Evolutionary conservation across 2,797 vertebrate species (phyloP).

Genomic region (Sus cebifrons): DNA sequence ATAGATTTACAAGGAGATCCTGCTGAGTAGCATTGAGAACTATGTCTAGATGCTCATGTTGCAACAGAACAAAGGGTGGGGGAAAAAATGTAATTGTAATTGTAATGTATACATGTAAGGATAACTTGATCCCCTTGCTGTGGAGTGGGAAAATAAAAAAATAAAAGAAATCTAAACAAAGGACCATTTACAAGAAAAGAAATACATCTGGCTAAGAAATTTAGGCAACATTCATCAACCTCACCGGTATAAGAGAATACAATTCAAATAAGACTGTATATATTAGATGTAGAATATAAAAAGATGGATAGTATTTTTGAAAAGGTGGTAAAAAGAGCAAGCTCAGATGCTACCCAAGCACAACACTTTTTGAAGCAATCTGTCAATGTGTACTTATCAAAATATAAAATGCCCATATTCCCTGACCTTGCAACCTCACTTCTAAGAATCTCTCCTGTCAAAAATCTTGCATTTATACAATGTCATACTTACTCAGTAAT

Average conservation of each 20-base stretch:
- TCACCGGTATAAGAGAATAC: constrained; percentile 39
- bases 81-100: no score
- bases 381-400: constrained; percentile 6
- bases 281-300: constrained; percentile 29
- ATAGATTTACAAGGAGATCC: no score
- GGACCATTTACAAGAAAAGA: constrained; percentile 14
- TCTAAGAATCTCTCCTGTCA: constrained; percentile 19
- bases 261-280: constrained; percentile 50
- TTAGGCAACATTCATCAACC: not conserved
- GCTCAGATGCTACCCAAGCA: not conserved
- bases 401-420: not conserved
- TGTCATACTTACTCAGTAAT: not conserved
- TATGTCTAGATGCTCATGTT: no score
- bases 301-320: constrained; percentile 52
- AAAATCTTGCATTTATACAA: constrained; percentile 36
- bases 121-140: no score
- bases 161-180: not conserved
- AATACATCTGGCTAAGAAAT: not conserved
- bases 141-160: no score
- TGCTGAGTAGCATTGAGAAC: no score
- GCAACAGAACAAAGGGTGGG: no score
- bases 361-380: constrained; percentile 9
- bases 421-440: not conserved
- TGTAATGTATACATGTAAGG: no score
- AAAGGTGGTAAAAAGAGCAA: constrained; percentile 21